Percentiles rank a stretch among this genome's conserved stretches.
Conservation (phyloP, 2,113 vertebrate species). For the western clawed frog (Xenopus tropicalis) region DNA sequence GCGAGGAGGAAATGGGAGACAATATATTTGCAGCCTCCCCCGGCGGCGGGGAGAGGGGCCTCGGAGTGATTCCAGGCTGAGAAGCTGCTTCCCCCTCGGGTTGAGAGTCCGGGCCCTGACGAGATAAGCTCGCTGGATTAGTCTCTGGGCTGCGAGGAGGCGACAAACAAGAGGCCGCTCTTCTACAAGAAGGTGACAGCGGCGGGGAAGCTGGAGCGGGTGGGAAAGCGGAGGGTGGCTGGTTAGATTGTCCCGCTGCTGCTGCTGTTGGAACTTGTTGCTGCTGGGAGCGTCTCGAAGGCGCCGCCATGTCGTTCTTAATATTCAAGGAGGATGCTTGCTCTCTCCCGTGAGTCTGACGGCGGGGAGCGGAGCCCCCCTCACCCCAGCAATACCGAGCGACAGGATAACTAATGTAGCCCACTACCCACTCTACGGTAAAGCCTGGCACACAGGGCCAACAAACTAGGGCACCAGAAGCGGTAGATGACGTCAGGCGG, state of each 20-base stretch:
- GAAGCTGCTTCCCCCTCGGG: constrained; percentile 32
- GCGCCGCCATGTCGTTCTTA: constrained; percentile 9
- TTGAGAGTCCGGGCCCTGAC: constrained; percentile 25
- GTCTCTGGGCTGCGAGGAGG: constrained; percentile 27
- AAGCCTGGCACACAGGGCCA: constrained; percentile 4
- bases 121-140: background rate
- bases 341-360: background rate
- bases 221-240: background rate
- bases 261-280: background rate
- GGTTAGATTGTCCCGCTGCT: constrained; percentile 1
- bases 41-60: background rate
- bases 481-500: background rate
- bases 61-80: background rate
- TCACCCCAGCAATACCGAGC: background rate
- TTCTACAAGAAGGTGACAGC: background rate
- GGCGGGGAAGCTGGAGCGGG: background rate
- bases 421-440: background rate
- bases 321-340: background rate
- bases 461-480: background rate
- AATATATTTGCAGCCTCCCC: background rate
- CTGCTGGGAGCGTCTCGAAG: constrained; percentile 22
- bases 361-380: too few relatives aligned
- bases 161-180: background rate
- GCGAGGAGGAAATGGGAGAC: background rate
- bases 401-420: background rate